Conservation (phyloP, 2,888 invertebrate genomes). For the Ormyrus pomaceus region DNA sequence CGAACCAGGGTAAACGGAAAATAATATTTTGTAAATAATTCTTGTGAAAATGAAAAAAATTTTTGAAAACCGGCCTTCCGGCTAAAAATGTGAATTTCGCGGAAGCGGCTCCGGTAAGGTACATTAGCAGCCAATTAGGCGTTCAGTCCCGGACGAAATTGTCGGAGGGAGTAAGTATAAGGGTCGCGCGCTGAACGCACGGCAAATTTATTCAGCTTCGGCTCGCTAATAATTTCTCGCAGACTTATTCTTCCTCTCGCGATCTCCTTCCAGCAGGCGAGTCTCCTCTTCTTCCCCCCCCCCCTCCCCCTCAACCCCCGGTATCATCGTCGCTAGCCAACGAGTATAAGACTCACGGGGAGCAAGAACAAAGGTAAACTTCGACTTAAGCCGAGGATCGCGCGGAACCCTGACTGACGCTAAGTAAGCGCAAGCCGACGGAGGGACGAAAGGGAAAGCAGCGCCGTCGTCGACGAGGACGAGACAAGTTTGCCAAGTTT, state of each 20-base stretch:
- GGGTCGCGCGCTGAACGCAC: not conserved
- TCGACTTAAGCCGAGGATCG: constrained; percentile 62
- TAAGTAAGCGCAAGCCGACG: constrained; percentile 60
- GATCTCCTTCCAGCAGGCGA: constrained; percentile 6
- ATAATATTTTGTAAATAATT: too few species aligned
- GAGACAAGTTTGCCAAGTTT: constrained; percentile 58
- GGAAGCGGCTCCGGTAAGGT: too few species aligned
- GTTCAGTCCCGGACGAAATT: not conserved
- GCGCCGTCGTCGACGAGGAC: constrained; percentile 52
- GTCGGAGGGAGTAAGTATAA: not conserved
- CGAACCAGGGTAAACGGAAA: too few species aligned
- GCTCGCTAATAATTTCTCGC: constrained; percentile 26
- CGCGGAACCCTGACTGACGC: constrained; percentile 58
- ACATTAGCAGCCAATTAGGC: not conserved
- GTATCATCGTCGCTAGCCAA: not conserved
- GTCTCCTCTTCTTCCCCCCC: not conserved
- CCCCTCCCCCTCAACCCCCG: not conserved
- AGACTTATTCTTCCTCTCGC: constrained; percentile 9
- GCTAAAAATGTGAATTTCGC: too few species aligned
- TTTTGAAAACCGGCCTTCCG: too few species aligned
- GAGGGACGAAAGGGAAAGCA: constrained; percentile 60
- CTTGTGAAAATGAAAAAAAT: too few species aligned
- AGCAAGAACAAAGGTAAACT: constrained; percentile 70
- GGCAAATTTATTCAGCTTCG: constrained; percentile 25
- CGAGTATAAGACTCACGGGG: constrained; percentile 36